These are phyloP conservation scores for Tetrapedia diversipes DNA, from an alignment of 2,888 invertebrate genomes.

Conservation along the genomic window DNA sequence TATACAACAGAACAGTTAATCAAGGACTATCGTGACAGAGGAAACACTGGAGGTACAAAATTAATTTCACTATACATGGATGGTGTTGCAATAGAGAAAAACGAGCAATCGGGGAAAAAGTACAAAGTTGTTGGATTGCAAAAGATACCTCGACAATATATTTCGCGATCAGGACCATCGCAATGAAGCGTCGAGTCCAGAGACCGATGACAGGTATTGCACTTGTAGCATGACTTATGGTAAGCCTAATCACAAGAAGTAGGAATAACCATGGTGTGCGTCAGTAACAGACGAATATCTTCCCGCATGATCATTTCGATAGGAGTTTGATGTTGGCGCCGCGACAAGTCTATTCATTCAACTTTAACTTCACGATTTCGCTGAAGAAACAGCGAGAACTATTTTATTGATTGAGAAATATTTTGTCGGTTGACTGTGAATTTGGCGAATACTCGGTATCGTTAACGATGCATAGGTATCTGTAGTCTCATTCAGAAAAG, in stretches of 20 bases:
- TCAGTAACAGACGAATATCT: conserved; percentile 30
- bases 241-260: conserved; percentile 88
- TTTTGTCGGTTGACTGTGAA: too few species aligned
- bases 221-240: conserved; percentile 96
- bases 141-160: conserved; percentile 94
- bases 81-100: background rate
- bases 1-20: conserved; percentile 8
- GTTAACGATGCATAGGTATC: background rate
- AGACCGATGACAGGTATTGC: conserved; percentile 92
- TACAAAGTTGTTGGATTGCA: conserved; percentile 53
- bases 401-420: too few species aligned
- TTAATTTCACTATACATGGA: background rate
- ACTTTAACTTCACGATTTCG: background rate
- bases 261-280: conserved; percentile 72
- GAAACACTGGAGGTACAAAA: background rate
- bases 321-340: conserved; percentile 54
- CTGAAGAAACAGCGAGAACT: too few species aligned
- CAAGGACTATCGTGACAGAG: background rate
- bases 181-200: conserved; percentile 95
- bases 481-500: background rate
- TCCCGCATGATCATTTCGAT: conserved; percentile 38
- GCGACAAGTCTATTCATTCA: conserved; percentile 24
- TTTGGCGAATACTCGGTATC: too few species aligned
- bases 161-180: conserved; percentile 95
- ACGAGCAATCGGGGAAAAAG: conserved; percentile 15